These are phyloP conservation scores for Ceyx erithaca DNA, from an alignment of 2,797 vertebrate genomes.

Conservation along the genomic window DNA sequence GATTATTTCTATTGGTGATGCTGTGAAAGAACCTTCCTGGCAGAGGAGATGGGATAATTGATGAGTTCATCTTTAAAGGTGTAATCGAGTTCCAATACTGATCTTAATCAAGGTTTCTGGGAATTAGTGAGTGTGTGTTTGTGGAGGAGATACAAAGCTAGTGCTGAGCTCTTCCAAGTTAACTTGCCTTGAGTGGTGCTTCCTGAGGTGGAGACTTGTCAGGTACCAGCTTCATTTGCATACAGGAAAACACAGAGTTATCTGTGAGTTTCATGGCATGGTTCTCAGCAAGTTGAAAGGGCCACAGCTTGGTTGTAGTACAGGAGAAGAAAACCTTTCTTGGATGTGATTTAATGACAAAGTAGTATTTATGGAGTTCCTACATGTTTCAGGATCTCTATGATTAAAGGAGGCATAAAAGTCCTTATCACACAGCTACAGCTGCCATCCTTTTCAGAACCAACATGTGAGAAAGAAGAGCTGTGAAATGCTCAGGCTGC, in stretches of 20 bases:
- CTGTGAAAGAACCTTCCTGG: not conserved
- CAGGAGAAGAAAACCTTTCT: not conserved
- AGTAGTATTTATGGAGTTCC: not conserved
- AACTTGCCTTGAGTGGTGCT: not conserved
- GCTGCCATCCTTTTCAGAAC: not conserved
- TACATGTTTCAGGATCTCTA: not conserved
- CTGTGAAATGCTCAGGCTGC: not conserved
- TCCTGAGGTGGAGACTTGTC: not conserved
- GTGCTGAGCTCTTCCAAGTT: not conserved
- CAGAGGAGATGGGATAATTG: not conserved
- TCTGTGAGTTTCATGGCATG: not conserved
- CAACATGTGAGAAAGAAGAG: not conserved
- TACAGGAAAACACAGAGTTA: not conserved
- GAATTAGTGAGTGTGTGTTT: not conserved
- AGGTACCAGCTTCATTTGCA: not conserved
- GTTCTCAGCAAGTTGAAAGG: not conserved
- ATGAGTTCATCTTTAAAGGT: not conserved
- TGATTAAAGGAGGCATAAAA: not conserved
- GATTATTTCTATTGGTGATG: not conserved
- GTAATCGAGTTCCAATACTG: not conserved
- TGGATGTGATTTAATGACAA: not conserved
- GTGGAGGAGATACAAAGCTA: not conserved
- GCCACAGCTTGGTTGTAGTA: not conserved
- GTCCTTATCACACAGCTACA: not conserved
- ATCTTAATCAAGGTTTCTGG: not conserved